Evolutionary conservation across 1,140 invertebrate species (phyloP).

Genomic region (Bombus waltoni): DNA sequence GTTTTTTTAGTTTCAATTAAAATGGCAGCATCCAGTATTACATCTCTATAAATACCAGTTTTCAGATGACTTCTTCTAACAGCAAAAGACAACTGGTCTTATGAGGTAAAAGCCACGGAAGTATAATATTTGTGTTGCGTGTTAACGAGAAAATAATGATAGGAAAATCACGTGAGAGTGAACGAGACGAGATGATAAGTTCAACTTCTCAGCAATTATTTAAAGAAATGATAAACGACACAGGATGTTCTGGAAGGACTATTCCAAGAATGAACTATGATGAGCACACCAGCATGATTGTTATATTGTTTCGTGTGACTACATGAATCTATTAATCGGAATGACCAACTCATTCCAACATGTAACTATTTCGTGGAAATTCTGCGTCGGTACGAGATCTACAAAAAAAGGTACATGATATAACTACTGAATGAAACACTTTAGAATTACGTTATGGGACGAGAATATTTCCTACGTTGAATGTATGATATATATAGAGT

Average conservation of each 20-base stretch:
- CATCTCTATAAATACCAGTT: neutral
- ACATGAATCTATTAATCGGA: neutral
- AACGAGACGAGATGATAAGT: neutral
- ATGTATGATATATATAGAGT: neutral
- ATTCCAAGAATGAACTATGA: neutral
- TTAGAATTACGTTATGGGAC: neutral
- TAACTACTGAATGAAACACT: neutral
- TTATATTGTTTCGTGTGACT: neutral
- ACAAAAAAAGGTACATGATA: neutral
- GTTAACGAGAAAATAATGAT: neutral
- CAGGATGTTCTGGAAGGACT: neutral
- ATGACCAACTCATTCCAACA: neutral
- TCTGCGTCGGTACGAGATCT: neutral
- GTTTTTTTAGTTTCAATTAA: neutral
- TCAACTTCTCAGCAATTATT: neutral
- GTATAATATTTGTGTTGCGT: neutral
- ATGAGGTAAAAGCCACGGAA: neutral
- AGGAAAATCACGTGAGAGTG: neutral
- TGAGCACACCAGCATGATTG: neutral
- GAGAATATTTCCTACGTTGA: neutral
- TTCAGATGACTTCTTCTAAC: neutral
- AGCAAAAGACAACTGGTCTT: neutral
- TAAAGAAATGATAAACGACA: neutral
- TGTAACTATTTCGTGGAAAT: neutral
- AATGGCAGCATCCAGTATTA: neutral